phyloP scores from a whole-genome alignment of 2,888 invertebrate genomes.

The Eulithis testata region DNA sequence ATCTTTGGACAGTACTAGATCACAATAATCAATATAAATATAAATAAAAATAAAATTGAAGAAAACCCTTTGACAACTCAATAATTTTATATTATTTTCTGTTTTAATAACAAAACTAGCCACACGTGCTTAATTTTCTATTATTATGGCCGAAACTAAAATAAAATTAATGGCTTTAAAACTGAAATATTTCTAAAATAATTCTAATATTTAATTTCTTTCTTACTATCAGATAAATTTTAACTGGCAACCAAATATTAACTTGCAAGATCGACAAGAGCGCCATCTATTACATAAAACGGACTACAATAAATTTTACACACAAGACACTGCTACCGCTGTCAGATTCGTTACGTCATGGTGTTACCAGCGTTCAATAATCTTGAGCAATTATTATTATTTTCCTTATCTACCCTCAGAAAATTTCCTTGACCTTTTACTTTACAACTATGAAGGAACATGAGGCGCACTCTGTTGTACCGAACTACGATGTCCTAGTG shows the following conservation, averaged over 20 bases:
- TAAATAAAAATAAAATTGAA: slow-evolving; percentile 35
- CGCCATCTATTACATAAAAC: slow-evolving; percentile 20
- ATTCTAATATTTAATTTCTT: neutral
- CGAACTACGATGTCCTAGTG: slow-evolving; percentile 19
- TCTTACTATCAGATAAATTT: neutral
- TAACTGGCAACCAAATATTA: slow-evolving; percentile 24
- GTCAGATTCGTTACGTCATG: slow-evolving; percentile 32
- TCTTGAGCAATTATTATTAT: slow-evolving; percentile 49
- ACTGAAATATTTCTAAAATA: slow-evolving; percentile 12
- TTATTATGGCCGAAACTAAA: slow-evolving; percentile 50
- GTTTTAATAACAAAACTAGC: slow-evolving; percentile 20
- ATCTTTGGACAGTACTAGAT: slow-evolving; percentile 63
- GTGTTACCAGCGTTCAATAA: slow-evolving; percentile 43
- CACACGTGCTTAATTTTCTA: slow-evolving; percentile 35
- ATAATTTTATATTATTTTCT: slow-evolving; percentile 10
- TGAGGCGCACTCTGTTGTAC: slow-evolving; percentile 14
- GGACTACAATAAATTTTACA: slow-evolving; percentile 12
- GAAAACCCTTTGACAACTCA: slow-evolving; percentile 17
- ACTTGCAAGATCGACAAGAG: slow-evolving; percentile 11
- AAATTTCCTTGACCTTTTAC: slow-evolving; percentile 9
- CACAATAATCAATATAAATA: slow-evolving; percentile 46
- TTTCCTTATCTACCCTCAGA: slow-evolving; percentile 41
- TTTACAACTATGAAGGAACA: slow-evolving; percentile 4
- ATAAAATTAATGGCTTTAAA: neutral
- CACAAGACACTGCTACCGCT: slow-evolving; percentile 18